Percentiles rank a stretch among this genome's conserved stretches.
Evolutionary conservation across 23 tunicate genomes (phyloP).

Genomic region (Trididemnum nubilum): DNA sequence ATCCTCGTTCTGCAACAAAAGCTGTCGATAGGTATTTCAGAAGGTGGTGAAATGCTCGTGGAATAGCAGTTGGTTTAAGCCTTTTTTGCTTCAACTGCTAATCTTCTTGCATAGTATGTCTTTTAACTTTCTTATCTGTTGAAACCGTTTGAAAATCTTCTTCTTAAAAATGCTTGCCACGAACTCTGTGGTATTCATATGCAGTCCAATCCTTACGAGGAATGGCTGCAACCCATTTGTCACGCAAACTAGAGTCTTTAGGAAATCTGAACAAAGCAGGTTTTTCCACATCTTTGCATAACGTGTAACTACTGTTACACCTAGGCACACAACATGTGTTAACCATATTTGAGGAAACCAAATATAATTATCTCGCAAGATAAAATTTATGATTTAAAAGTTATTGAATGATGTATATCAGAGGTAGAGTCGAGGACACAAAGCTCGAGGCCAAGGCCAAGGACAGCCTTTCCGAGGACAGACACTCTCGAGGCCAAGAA

Average conservation of each 20-base stretch:
- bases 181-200: background rate
- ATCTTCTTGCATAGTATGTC: background rate
- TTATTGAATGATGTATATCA: background rate
- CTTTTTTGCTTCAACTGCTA: background rate
- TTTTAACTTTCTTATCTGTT: slow-evolving; percentile 2
- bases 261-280: slow-evolving; percentile 2
- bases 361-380: background rate
- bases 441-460: no score
- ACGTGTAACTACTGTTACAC: slow-evolving; percentile 12
- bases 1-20: background rate
- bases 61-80: background rate
- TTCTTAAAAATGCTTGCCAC: slow-evolving; percentile 7
- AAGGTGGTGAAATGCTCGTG: background rate
- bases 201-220: slow-evolving; percentile 17
- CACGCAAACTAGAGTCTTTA: background rate
- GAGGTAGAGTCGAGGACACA: no score
- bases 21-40: background rate
- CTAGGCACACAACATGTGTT: slow-evolving; percentile 22
- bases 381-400: background rate
- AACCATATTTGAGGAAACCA: slow-evolving; percentile 1
- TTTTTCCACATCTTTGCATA: background rate
- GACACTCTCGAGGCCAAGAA: no score
- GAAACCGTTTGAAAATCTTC: slow-evolving; percentile 17
- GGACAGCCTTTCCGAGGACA: no score
- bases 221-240: slow-evolving; percentile 14